Evolutionary conservation across 2,797 vertebrate genomes (phyloP), one percentile per base, ranked within the genome.

Genomic region (Melanotaenia pygmaea): DNA sequence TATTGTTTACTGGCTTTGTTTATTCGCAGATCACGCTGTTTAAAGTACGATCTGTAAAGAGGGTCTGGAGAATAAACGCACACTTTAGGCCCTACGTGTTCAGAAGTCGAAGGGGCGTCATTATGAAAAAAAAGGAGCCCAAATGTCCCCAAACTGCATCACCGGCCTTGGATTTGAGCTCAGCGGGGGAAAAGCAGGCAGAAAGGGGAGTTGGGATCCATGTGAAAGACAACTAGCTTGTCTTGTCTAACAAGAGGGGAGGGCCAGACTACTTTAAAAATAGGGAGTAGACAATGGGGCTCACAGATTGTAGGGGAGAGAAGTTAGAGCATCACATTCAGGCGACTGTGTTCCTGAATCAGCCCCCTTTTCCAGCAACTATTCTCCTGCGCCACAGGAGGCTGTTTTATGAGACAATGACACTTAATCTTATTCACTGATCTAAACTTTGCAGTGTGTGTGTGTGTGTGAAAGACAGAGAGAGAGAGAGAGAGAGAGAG

Each of bases 371-470:
- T 91, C 90, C 91, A 86, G 82, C 89, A 74, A 85, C 94, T 87
- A 91, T 91, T 95, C 94, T 95, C 62, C 91, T 83, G 89, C 96
- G 59, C 96, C 73, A 84, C 94, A 88, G 96, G 96, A 93, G 93
- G 89, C 95, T 95, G 96, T 87, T 91, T 96, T 94, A 95, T 96
- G 95, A 94, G 95, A 91, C 96, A 98, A 97, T 96, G 95, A 95
- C 94, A 95, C 95, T 89, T 94, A 94, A 95, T 96, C 93, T 96
- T 91, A 93, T 91, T 94, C 95, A 90, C 67, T 89, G 87, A 94
- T 93, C 91, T 88, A 94, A 90, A n/a, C n/a, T n/a, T n/a, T n/a
- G n/a, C n/a, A n/a, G 73, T 69, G 67, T 56, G 62, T 28, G 72
- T 32, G 76, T 5, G 81, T 32, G 75, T 56, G 79, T 26, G 26